Evolutionary conservation across 2,113 vertebrate genomes (phyloP), one percentile per base, ranked within the genome.

Genomic region (Orcinus orca): DNA sequence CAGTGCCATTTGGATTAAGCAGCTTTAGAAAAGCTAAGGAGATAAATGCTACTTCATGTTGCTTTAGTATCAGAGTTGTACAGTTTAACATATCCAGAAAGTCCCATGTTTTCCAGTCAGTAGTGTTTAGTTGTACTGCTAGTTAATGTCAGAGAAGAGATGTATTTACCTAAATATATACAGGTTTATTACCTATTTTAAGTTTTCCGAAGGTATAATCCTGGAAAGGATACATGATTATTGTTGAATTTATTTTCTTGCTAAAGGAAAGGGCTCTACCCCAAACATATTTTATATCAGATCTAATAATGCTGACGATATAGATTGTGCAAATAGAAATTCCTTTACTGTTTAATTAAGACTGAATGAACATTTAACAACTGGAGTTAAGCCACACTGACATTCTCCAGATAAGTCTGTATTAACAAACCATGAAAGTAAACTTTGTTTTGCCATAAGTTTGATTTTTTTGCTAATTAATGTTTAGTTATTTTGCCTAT

Each of bases 1-100:
- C 25, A 50, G 23, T 44, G 31, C 55, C 6, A 6, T 55, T 70
- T 65, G 50, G 44, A 55, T 36, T 91, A 47, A 81, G 50, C 70
- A 90, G 44, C 93, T 82, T 82, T 73, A 86, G 79, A 89, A 95
- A 81, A 91, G 41, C 50, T 80, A 50, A 93, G 47, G 63, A 67
- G 25, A 68, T 25, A 71, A 65, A 82, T 67, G 23, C 26, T 8
- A 31, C 6, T 68, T 89, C 5, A 33, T 80, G 41, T 33, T 88
- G 65, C 38, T 79, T 77, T 44, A 71, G 38, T 55, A 77, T 68
- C 33, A 87, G 67, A 87, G 29, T 44, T 88, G 13, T 53, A 25
- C 29, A 25, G 53, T 62, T 84, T 93, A 68, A 65, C 36, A 60
- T 55, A 65, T 53, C 88, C 33, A 87, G 65, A 44, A n/a, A 65